These are phyloP conservation scores for Varanus komodoensis DNA, from an alignment of 2,113 vertebrate genomes.

Conservation along the genomic window DNA sequence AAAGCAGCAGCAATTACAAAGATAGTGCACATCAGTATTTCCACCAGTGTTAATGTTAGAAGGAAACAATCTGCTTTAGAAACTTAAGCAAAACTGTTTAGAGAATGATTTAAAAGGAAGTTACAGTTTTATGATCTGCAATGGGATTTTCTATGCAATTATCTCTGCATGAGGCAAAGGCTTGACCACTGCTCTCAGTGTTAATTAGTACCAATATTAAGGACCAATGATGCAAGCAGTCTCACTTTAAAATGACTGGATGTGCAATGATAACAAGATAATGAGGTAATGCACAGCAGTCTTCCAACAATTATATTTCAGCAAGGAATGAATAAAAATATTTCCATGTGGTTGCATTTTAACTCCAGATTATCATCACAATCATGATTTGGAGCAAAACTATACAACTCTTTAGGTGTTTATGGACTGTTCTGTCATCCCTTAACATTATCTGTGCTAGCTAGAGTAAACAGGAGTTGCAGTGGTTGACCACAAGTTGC, in stretches of 20 bases:
- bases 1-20: not conserved
- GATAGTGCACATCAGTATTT: not conserved
- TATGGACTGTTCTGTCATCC: no score
- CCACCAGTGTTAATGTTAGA: not conserved
- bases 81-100: not conserved
- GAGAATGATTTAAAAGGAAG: not conserved
- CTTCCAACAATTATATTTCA: not conserved
- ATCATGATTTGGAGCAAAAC: not conserved
- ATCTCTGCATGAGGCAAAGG: not conserved
- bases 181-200: not conserved
- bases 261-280: not conserved
- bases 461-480: no score
- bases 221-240: not conserved
- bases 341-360: not conserved
- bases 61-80: not conserved
- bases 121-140: not conserved
- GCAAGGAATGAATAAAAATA: not conserved
- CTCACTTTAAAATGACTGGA: not conserved
- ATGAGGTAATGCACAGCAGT: not conserved
- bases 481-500: no score
- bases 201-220: conserved; percentile 2
- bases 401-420: no score
- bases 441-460: no score
- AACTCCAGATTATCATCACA: not conserved
- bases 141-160: not conserved